Percentiles rank a stretch among this genome's conserved stretches.
phyloP scores from a whole-genome alignment of 1,140 invertebrate genomes.

The Pachypeltis micranthus region DNA sequence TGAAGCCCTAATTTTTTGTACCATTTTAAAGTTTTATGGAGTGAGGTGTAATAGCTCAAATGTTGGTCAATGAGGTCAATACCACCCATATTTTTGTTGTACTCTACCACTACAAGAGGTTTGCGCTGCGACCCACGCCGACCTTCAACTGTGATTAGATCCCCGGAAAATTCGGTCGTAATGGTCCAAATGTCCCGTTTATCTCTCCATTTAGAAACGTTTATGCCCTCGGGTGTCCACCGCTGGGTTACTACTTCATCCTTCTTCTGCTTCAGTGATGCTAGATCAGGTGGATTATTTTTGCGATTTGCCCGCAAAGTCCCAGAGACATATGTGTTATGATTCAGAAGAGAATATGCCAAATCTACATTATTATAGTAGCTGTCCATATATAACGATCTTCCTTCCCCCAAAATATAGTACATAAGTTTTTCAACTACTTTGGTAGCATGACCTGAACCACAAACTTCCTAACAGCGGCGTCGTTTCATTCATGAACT shows the following conservation, averaged over 20 bases:
- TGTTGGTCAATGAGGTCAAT: neutral
- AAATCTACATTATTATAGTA: too few species aligned
- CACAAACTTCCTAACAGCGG: too few species aligned
- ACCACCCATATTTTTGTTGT: neutral
- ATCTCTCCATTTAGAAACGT: slow-evolving; percentile 4
- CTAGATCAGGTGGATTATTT: neutral
- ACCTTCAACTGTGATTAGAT: neutral
- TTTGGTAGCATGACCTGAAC: too few species aligned
- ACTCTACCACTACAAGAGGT: neutral
- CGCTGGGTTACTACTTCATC: neutral
- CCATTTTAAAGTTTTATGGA: neutral
- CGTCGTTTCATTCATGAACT: too few species aligned
- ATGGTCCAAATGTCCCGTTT: slow-evolving; percentile 6
- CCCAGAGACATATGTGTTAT: neutral
- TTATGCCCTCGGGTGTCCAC: neutral
- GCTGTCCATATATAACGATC: too few species aligned
- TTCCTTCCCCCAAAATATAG: too few species aligned
- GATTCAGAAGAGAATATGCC: too few species aligned
- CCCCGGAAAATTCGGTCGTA: neutral
- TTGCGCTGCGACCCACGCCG: neutral
- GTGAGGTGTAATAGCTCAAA: neutral
- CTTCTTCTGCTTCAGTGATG: neutral
- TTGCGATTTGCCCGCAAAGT: neutral
- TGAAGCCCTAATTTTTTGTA: slow-evolving; percentile 11
- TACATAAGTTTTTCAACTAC: too few species aligned